Base-by-base conservation (phyloP, 2,797 vertebrate species). In the Coregonus ussuriensis region DNA sequence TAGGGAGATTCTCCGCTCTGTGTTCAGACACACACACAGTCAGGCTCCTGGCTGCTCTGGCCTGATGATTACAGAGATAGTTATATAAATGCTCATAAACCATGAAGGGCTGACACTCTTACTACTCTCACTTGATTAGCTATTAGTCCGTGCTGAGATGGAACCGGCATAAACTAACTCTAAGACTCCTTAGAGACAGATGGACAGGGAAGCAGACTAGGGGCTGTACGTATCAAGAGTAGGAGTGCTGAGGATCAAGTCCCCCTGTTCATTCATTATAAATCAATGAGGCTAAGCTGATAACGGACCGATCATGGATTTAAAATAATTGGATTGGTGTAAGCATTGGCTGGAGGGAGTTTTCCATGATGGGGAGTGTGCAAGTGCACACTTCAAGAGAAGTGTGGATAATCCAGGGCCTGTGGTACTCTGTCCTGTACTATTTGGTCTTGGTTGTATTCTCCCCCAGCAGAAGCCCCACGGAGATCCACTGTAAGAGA, bases 11-110 rank as follows among this genome's bases (percentile, higher is more conserved):
- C 54, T n/a, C 6, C n/a, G 5, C 54, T 59, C 54, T 59, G 54
- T 59, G 18, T 59, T 59, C 78, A 35, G n/a, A 47, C 41, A 52
- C 65, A 56, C 41, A 67, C 18, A 70, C 74, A 74, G n/a, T 66
- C 74, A 67, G 41, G 15, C 62, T 25, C 73, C 18, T 59, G 47
- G 15, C 47, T 14, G 59, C 72, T 63, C 31, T 35, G 51, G 14
- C 47, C 53, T 18, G 54, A 59, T 59, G 18, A 59, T n/a, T 59
- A n/a, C 18, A 59, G 18, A 59, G 18, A 59, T 6, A 59, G 5
- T 59, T 59, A 9, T 59, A n/a, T n/a, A 59, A 59, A 59, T n/a
- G 6, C 15, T 6, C 16, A 56, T n/a, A 56, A 16, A 56, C 15
- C 54, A n/a, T n/a, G 18, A n/a, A 59, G 54, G 54, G 54, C 54